These are phyloP conservation scores for Xestia c-nigrum DNA, from an alignment of 2,888 invertebrate species.

Conservation along the genomic window DNA sequence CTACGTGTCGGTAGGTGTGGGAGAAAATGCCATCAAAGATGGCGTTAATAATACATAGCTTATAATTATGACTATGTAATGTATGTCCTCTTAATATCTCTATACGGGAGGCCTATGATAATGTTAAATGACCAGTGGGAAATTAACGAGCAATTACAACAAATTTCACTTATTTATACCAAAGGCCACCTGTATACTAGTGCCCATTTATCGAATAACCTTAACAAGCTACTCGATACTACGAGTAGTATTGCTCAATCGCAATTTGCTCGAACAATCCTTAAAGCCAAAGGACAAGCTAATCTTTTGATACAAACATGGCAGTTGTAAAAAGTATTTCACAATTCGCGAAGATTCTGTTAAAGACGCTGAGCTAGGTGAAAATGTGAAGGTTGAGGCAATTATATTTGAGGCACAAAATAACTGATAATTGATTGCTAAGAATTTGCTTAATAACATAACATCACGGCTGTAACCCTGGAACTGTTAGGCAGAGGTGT, in stretches of 20 bases:
- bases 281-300: conserved; percentile 28
- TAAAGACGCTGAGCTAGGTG: conserved; percentile 15
- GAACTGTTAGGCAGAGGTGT: too few species aligned
- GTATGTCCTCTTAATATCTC: not conserved
- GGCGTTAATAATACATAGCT: not conserved
- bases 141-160: not conserved
- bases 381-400: conserved; percentile 47
- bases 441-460: not conserved
- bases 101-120: too few species aligned
- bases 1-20: not conserved
- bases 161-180: conserved; percentile 23
- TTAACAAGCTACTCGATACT: conserved; percentile 13
- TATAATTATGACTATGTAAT: not conserved
- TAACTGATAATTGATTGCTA: not conserved
- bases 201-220: conserved; percentile 24
- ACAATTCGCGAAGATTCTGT: conserved; percentile 34
- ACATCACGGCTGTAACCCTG: too few species aligned
- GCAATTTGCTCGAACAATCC: conserved; percentile 27
- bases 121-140: not conserved
- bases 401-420: conserved; percentile 4
- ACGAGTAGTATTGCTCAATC: conserved; percentile 32
- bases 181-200: conserved; percentile 6
- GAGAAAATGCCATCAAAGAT: not conserved
- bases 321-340: conserved; percentile 37
- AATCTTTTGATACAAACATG: conserved; percentile 20